Base-by-base conservation (phyloP, 2,888 invertebrate genomes). In the Kryphioiulus occultus region DNA sequence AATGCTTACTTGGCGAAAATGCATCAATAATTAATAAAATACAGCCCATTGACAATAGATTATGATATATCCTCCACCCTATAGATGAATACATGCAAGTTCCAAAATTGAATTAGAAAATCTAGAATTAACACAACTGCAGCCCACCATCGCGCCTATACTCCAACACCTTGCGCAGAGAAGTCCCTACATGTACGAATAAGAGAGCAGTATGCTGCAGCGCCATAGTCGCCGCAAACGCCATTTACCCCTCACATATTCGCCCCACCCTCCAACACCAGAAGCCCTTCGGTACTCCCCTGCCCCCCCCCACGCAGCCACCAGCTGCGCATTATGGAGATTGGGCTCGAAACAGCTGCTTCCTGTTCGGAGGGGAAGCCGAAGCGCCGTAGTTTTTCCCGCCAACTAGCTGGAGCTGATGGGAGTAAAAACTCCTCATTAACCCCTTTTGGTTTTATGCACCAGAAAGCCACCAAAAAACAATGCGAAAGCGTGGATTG, bases 291-390 rank as follows among this genome's bases (percentile, higher is more conserved):
- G 35, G 35, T 35, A 35, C 22, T 1, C 10, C 78, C 68, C 3
- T 3, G 53, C n/a, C 53, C 26, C 22, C 78, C 53, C 78, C 30
- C 78, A 59, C 59, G 59, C n/a, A 26, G 78, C 78, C 78, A 78
- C 30, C 78, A 78, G 78, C 78, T 78, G 78, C 12, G 30, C 22
- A 78, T 78, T 78, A 78, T 78, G 78, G 78, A 78, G 78, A 78
- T 30, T 78, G 78, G 30, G 78, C 78, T 30, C 15, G 78, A 78
- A 78, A 78, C 78, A 78, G 78, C 78, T 78, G 78, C 78, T 78
- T 78, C 78, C 30, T 30, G 78, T 78, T 30, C 30, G 30, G 78
- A 78, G 30, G 78, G 59, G 59, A 59, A 59, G 59, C 59, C 22
- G 59, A 59, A 59, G 59, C 59, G 59, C 59, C 59, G 59, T 59